A percentile compares a stretch with the other conserved stretches of the same genome.
phyloP scores from a whole-genome alignment of 1,140 invertebrate species.

The Apis cerana region DNA sequence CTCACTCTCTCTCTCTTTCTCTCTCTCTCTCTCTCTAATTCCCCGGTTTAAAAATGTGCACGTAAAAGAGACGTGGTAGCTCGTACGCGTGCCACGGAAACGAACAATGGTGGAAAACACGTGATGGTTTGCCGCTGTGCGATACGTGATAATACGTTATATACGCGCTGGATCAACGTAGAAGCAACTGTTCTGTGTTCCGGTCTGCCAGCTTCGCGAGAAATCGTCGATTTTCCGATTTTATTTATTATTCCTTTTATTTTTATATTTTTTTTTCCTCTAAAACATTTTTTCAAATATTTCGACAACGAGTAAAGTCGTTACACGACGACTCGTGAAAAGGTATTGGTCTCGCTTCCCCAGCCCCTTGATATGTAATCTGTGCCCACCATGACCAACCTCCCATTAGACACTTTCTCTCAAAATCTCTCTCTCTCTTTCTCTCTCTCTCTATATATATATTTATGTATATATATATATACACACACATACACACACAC shows the following conservation, averaged over 20 bases:
- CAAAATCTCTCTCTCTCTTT: neutral
- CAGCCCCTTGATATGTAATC: slow-evolving; percentile 60
- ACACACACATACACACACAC: too few species aligned
- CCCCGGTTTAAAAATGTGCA: neutral
- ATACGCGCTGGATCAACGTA: slow-evolving; percentile 13
- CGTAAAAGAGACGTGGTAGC: neutral
- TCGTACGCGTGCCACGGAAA: neutral
- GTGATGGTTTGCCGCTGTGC: neutral
- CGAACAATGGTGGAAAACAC: neutral
- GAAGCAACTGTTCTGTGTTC: neutral
- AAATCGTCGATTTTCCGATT: slow-evolving; percentile 3
- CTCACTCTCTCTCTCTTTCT: too few species aligned
- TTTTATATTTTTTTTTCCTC: neutral
- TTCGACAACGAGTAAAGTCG: neutral
- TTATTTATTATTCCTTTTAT: neutral
- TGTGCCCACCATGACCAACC: slow-evolving; percentile 23
- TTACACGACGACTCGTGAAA: slow-evolving; percentile 2
- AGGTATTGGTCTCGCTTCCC: slow-evolving; percentile 21
- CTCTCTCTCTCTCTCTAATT: neutral
- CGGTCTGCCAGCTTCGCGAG: slow-evolving; percentile 24
- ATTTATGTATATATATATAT: too few species aligned
- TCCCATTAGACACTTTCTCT: slow-evolving; percentile 17
- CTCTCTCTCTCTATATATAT: neutral
- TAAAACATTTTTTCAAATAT: neutral
- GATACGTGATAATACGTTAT: neutral